Base-by-base conservation (phyloP, 2,888 invertebrate species). In the Aradus depressus region DNA sequence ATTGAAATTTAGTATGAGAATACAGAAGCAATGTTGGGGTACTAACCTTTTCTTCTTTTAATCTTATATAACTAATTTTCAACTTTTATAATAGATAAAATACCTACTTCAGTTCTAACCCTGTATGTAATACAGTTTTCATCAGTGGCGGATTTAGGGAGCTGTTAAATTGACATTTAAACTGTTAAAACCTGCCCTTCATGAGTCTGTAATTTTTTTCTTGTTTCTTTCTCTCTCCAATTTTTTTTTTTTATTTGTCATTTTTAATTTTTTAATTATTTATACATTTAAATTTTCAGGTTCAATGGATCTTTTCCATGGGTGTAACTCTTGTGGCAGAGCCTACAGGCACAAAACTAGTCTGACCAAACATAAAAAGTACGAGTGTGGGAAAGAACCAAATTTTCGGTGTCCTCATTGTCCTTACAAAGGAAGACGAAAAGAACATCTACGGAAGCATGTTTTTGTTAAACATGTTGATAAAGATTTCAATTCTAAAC, bases 391-490 rank as follows among this genome's bases (percentile, higher is more conserved):
- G 4, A 62, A 62, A 45, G 61, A 62, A 42, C 64, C 64, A 4
- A 62, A 61, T 51, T 65, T 64, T 53, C 54, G 53, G 12, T 66
- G 66, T 44, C 62, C 61, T 5, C 53, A 59, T 18, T 66, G 65
- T 51, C 45, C 60, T 31, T 66, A 65, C 59, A 63, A 64, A 41
- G 64, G 65, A 37, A 67, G 66, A 44, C 61, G 66, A 49, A 58
- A 65, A 64, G 58, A 50, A 41, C 50, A 50, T 5, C 23, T 57
- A 23, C 41, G 41, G 10, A 34, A 45, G 25, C 57, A 57, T 41
- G 42, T 50, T n/a, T n/a, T 39, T 32, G 8, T 19, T 25, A 43
- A 43, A 31, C 43, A 43, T 43, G 10, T 31, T 4, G 19, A 43
- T 8, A n/a, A 43, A 18, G 19, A 19, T 19, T 43, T 26, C 19